These are phyloP conservation scores for Bergia sp. DNA, from an alignment of 92 coral and sea anemone species.

Conservation along the genomic window DNA sequence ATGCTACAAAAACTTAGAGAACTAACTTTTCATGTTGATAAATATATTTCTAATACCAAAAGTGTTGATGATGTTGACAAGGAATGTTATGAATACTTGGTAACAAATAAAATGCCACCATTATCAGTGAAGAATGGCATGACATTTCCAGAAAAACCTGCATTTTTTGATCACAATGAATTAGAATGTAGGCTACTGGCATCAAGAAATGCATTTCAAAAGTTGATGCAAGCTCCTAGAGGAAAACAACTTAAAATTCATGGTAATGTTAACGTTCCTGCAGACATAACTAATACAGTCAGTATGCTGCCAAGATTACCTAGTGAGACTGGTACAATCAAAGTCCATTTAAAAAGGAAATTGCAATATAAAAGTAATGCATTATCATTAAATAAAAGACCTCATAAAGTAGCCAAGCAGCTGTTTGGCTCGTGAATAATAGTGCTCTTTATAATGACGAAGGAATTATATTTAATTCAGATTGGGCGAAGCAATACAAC, in stretches of 20 bases:
- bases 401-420: constrained; percentile 59
- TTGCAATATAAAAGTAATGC: constrained; percentile 46
- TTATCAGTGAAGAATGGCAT: constrained; percentile 44
- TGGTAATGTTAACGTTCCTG: constrained; percentile 63
- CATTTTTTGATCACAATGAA: constrained; percentile 10
- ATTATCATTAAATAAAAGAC: constrained; percentile 63
- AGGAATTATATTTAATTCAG: constrained; percentile 28
- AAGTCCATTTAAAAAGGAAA: constrained; percentile 65
- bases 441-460: constrained; percentile 36
- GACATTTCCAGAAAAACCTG: constrained; percentile 43
- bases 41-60: constrained; percentile 7
- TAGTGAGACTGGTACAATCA: constrained; percentile 58
- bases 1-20: constrained; percentile 47
- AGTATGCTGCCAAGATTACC: constrained; percentile 63
- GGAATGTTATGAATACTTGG: constrained; percentile 35
- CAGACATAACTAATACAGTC: constrained; percentile 63
- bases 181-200: no score
- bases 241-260: constrained; percentile 68
- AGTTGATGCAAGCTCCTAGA: constrained; percentile 62
- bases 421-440: constrained; percentile 53
- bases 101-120: constrained; percentile 38
- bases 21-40: constrained; percentile 39
- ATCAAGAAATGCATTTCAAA: no score
- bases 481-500: constrained; percentile 18
- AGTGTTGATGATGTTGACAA: constrained; percentile 51